Percentiles rank a stretch among this genome's conserved stretches.
These are phyloP conservation scores for Galerucella nymphaeae DNA, from an alignment of 2,888 invertebrate genomes.

Conservation along the genomic window DNA sequence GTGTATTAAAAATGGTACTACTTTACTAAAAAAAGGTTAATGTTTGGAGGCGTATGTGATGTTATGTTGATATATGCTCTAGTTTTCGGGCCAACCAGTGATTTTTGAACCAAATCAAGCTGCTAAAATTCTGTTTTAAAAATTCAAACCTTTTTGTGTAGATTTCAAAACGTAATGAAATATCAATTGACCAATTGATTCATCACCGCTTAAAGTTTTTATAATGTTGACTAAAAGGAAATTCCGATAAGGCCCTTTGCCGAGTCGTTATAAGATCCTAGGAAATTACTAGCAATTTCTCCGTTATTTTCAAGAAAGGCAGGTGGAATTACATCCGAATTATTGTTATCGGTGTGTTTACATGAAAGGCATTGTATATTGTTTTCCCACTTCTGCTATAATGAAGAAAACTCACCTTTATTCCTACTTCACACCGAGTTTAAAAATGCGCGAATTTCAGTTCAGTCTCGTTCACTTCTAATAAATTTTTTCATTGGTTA, in stretches of 20 bases:
- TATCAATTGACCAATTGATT: conserved; percentile 3
- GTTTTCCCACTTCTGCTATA: not conserved
- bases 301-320: not conserved
- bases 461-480: not conserved
- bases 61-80: too few species aligned
- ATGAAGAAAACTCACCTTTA: not conserved
- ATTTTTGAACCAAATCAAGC: too few species aligned
- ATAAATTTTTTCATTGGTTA: too few species aligned
- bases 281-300: conserved; percentile 23
- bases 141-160: not conserved
- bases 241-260: conserved; percentile 23
- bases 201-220: conserved; percentile 10
- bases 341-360: conserved; percentile 26
- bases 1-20: too few species aligned
- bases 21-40: too few species aligned
- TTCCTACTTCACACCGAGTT: too few species aligned
- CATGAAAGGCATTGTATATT: conserved; percentile 8
- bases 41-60: too few species aligned
- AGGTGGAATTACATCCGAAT: conserved; percentile 17
- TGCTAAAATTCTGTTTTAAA: too few species aligned
- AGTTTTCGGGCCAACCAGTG: too few species aligned
- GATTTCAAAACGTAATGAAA: not conserved
- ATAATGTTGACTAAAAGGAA: conserved; percentile 13
- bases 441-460: too few species aligned
- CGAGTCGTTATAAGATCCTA: conserved; percentile 17